These are phyloP conservation scores for Koerneria pararmatus DNA, from an alignment of 2,888 invertebrate species.

Conservation along the genomic window DNA sequence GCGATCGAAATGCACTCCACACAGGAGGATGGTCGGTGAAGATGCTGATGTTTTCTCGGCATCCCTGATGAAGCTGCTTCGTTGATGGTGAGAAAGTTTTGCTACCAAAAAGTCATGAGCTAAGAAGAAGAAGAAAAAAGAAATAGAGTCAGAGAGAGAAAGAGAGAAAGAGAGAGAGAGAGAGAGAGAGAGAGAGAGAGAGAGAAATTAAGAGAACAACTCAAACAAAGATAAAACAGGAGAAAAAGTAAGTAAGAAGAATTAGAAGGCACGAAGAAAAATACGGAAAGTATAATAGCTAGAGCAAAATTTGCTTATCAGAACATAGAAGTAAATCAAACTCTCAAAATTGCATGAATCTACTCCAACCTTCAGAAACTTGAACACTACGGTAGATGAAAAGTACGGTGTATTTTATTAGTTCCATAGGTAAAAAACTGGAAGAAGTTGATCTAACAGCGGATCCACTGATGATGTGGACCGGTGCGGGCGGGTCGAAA, in stretches of 20 bases:
- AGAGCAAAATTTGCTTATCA: background rate
- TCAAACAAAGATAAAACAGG: too few relatives aligned
- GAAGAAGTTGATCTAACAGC: too few relatives aligned
- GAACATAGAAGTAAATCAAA: background rate
- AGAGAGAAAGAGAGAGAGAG: slow-evolving; percentile 6
- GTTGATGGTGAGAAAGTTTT: background rate
- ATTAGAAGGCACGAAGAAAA: too few relatives aligned
- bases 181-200: slow-evolving; percentile 5
- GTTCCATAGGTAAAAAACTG: too few relatives aligned
- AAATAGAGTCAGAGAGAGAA: slow-evolving; percentile 7
- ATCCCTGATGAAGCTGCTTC: slow-evolving; percentile 72
- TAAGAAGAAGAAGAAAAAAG: slow-evolving; percentile 4
- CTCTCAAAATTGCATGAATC: background rate
- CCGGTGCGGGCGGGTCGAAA: slow-evolving; percentile 76
- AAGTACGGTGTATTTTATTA: too few relatives aligned
- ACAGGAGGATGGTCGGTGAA: slow-evolving; percentile 69
- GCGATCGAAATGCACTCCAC: slow-evolving; percentile 81
- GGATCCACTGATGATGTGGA: slow-evolving; percentile 84
- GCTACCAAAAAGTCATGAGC: too few relatives aligned
- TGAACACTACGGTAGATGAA: too few relatives aligned
- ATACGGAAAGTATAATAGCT: too few relatives aligned
- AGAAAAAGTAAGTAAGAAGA: too few relatives aligned
- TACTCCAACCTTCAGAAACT: too few relatives aligned
- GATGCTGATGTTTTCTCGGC: slow-evolving; percentile 77
- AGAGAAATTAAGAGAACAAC: background rate